Base-by-base conservation (phyloP, 2,797 vertebrate genomes). In the Chromis chromis region DNA sequence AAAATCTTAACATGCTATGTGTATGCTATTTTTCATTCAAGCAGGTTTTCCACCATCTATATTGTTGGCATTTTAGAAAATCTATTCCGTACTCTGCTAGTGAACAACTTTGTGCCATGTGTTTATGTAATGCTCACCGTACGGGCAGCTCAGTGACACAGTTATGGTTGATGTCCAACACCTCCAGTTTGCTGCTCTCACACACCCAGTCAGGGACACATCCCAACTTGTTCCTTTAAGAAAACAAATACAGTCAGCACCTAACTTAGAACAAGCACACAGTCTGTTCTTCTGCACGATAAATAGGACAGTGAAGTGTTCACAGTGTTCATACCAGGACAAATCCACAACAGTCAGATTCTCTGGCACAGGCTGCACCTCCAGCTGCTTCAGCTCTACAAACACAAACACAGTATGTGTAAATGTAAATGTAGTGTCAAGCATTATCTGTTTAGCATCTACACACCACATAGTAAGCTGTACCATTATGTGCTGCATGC, bases 141-240 rank as follows among this genome's bases (percentile, higher is more conserved):
- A 93, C 78, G 64, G 98, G 97, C 76, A 99, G 95, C 71, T 98
- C 97, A n/a, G 85, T 84, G 59, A 99, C 94, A 78, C 83, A 93
- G 92, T 99, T 99, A 83, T 96, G 96, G 86, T 94, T 95, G 87
- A 98, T 89, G 89, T 99, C 96, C 89, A 99, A 78, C 79, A 97
- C 96, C 90, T 99, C 98, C 72, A 99, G 93, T 65, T 93, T 96
- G 87, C 91, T 95, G 91, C 96, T 96, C 76, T 97, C 96, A 90
- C 95, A 96, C 55, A 98, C 91, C 97, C 98, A 98, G 58, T 96
- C 94, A 17, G 98, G 97, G 54, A 98, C 91, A 60, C 71, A 93
- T 83, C 93, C 94, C 88, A 99, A 90, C 84, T 91, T 89, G 94
- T 99, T 99, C 93, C 98, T 99, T 71, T 19, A 78, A 75, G 11